Evolutionary conservation across 2,113 vertebrate species (phyloP), one percentile per base, ranked within the genome.

Genomic region (Amia ocellicauda): DNA sequence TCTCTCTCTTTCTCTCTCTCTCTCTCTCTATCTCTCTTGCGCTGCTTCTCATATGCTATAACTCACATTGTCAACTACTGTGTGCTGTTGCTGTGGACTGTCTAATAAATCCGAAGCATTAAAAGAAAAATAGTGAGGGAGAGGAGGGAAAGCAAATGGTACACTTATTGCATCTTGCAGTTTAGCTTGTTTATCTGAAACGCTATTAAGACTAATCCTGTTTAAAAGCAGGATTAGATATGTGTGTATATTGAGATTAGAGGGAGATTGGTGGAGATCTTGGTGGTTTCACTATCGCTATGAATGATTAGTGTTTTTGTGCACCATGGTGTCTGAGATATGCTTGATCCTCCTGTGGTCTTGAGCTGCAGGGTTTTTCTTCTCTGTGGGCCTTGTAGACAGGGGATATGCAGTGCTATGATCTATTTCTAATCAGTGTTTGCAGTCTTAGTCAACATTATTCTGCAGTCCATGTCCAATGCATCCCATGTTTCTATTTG

Each of bases 1-100:
- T 52, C 69, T 62, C 57, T 63, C 19, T 62, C 55, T 61, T 58
- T 24, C 17, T 23, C 50, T 57, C 28, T 22, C 40, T 23, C 43
- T 72, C 80, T 74, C 74, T 43, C 60, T 71, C 4, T 57, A 79
- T 54, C 75, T 71, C 57, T 52, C 63, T 66, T 62, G 68, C 76
- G 72, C 55, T 71, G 74, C 74, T 77, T 51, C 55, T 60, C 62
- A 60, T 65, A 71, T 0, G 1, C 42, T 56, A 22, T 76, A 80
- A 70, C 57, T 85, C 78, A 72, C 63, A 58, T 77, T 76, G 68
- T 78, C 78, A 75, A 58, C 64, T 65, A 74, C 69, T 72, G 76
- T 71, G 68, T 79, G 75, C 80, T 69, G 69, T 76, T 72, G 68
- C 70, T 79, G 76, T 68, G 60, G 66, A 76, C 67, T 65, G 74